These are phyloP conservation scores for Halcyon leucocephala DNA, from an alignment of 2,797 vertebrate species.

Conservation along the genomic window DNA sequence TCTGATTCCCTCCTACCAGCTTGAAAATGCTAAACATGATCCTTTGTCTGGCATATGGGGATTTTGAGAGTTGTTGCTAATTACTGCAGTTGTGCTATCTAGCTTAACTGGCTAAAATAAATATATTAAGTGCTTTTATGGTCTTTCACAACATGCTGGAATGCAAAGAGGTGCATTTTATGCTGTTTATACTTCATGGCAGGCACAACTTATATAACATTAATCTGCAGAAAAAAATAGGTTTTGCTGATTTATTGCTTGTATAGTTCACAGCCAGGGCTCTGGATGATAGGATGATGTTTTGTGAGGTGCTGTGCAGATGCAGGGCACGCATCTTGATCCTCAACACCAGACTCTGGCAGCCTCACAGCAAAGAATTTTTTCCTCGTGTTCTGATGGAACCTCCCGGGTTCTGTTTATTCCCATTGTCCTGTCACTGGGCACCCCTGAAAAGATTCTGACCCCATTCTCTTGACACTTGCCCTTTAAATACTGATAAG, in stretches of 20 bases:
- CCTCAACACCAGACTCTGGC: neutral
- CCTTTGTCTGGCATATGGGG: slow-evolving; percentile 64
- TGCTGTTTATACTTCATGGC: slow-evolving; percentile 6
- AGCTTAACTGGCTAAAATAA: slow-evolving; percentile 51
- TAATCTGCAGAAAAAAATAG: neutral
- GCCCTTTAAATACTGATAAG: neutral
- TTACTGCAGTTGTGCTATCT: slow-evolving; percentile 58
- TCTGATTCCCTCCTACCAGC: slow-evolving; percentile 53
- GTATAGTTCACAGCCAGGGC: neutral
- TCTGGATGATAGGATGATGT: neutral
- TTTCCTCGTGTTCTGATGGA: neutral
- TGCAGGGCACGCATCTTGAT: neutral
- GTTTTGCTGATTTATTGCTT: neutral
- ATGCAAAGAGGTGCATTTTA: slow-evolving; percentile 35
- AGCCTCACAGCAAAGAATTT: neutral
- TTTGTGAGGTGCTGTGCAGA: neutral
- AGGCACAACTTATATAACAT: neutral
- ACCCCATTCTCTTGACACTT: neutral
- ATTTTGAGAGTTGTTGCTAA: slow-evolving; percentile 56
- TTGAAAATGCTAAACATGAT: slow-evolving; percentile 52
- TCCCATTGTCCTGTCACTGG: neutral
- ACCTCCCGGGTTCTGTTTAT: neutral
- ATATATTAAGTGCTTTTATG: slow-evolving; percentile 64
- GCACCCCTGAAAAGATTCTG: neutral
- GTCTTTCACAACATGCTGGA: neutral